These are phyloP conservation scores for Drosophila trapezifrons DNA, from an alignment of 1,140 invertebrate species.

Conservation along the genomic window DNA sequence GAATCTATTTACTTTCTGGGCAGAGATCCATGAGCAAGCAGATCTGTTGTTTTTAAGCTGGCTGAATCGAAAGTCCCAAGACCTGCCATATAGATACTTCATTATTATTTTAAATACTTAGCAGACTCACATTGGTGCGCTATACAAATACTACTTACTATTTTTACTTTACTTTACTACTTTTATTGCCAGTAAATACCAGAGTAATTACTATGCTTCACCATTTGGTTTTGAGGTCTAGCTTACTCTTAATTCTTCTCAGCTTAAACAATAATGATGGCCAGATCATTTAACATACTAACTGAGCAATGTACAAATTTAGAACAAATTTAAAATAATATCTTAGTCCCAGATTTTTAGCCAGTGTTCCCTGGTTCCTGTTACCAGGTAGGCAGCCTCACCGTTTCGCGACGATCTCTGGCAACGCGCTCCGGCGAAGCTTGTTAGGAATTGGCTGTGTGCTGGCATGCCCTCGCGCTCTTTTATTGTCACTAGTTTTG, in stretches of 20 bases:
- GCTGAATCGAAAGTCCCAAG: too few relatives aligned
- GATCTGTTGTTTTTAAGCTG: too few relatives aligned
- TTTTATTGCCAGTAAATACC: too few relatives aligned
- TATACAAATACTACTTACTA: too few relatives aligned
- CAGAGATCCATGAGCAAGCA: too few relatives aligned
- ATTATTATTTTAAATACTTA: too few relatives aligned
- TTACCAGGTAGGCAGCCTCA: neutral
- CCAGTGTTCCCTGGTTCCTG: neutral
- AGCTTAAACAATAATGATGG: too few relatives aligned
- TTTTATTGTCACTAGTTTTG: constrained; percentile 61
- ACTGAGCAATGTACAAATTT: neutral
- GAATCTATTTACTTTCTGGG: too few relatives aligned
- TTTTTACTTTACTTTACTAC: too few relatives aligned
- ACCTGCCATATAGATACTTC: too few relatives aligned
- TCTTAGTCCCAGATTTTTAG: neutral
- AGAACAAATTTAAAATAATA: neutral
- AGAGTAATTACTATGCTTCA: too few relatives aligned
- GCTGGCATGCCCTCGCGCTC: constrained; percentile 14
- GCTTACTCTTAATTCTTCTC: neutral
- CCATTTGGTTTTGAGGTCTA: neutral
- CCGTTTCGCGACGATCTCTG: constrained; percentile 4
- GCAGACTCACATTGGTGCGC: too few relatives aligned
- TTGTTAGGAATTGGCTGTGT: constrained; percentile 51
- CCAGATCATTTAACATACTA: neutral
- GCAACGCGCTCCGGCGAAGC: constrained; percentile 4